These are phyloP conservation scores for Pitta sordida DNA, from an alignment of 2,113 vertebrate genomes.

Conservation along the genomic window DNA sequence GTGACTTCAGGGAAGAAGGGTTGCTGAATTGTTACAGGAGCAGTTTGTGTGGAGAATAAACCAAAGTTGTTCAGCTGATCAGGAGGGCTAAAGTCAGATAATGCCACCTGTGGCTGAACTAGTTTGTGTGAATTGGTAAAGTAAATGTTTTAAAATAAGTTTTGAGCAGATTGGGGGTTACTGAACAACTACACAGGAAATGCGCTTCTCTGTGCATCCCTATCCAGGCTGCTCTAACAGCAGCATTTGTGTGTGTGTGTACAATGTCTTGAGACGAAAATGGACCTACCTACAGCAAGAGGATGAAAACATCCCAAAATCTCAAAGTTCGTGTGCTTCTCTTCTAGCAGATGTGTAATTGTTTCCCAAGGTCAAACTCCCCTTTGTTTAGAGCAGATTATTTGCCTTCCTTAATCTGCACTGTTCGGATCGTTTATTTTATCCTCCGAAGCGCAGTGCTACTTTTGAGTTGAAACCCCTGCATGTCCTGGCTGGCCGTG, in stretches of 20 bases:
- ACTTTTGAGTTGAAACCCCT: not conserved
- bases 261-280: not conserved
- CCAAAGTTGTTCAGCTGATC: too few species aligned
- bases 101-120: not conserved
- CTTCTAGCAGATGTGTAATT: too few species aligned
- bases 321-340: not conserved
- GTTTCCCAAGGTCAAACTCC: not conserved
- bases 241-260: too few species aligned
- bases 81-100: not conserved
- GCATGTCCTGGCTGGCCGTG: too few species aligned
- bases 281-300: fast-evolving
- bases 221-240: not conserved
- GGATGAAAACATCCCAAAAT: not conserved
- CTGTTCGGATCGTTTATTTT: not conserved
- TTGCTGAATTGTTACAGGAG: not conserved
- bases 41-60: not conserved
- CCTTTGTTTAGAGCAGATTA: not conserved
- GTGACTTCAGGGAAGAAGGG: not conserved
- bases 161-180: not conserved
- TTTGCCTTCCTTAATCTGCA: not conserved
- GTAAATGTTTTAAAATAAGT: not conserved
- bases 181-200: not conserved
- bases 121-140: not conserved
- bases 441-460: not conserved
- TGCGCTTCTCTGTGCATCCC: fast-evolving